Base-by-base conservation (phyloP, 2,797 vertebrate genomes). In the Uromys caudimaculatus region DNA sequence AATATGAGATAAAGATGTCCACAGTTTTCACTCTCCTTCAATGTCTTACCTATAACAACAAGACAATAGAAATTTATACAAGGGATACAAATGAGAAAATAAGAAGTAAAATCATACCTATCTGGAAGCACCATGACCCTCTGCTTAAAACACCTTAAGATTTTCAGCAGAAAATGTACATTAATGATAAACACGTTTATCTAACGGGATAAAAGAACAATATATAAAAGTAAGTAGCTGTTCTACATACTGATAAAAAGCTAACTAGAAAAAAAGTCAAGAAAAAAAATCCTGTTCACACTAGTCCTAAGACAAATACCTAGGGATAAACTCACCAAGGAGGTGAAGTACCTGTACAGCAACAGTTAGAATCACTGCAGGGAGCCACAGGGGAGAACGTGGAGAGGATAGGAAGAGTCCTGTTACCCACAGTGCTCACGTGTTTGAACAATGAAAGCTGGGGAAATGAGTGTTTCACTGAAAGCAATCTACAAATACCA, bases 281-380 rank as follows among this genome's bases (percentile, higher is more conserved):
- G 29, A 8, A 4, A 4, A 14, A 60, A 62, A 32, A n/a, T 50
- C 11, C 62, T 13, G 21, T n/a, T n/a, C 32, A 67, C 19, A 67
- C 44, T 67, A 67, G 19, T 64, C 24, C 7, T 69, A 67, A 23
- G 32, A 52, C 35, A 85, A 32, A n/a, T 16, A 47, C 38, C 38
- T 85, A 8, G 21, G 11, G 29, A 67, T 8, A 35, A 85, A 67
- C 9, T 84, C 12, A n/a, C 32, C 5, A 35, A 35, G 83, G 27
- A n/a, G 10, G 19, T 2, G 19, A 50, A 67, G 3, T 2, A 8
- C 3, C 44, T 14, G 19, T 50, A 2, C 1, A 67, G n/a, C 12
- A 27, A 60, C 38, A 44, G 11, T 8, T 7, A 50, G 44, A n/a
- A 11, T 23, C 32, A 24, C 19, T n/a, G 32, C 14, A 9, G 62